Evolutionary conservation across 2,113 vertebrate species (phyloP).

Genomic region (Okapia johnstoni): DNA sequence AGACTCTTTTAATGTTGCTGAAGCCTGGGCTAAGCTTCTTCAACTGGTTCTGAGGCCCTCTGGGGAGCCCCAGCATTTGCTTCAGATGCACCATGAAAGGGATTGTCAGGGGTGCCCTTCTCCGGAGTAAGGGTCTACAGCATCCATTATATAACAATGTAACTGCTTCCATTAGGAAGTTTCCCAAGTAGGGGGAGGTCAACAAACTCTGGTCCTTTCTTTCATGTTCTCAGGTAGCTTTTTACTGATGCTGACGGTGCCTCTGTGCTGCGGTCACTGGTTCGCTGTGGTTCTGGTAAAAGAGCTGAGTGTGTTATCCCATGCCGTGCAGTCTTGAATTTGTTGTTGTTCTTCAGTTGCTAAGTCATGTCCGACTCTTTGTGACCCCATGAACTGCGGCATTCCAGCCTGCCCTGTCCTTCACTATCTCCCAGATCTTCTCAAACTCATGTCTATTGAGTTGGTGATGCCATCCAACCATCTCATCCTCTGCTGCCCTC

Average conservation of each 20-base stretch:
- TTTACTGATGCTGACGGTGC: rapidly evolving
- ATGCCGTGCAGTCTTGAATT: not conserved
- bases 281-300: not conserved
- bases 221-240: not conserved
- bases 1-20: not conserved
- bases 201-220: not conserved
- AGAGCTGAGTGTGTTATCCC: not conserved
- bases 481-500: not conserved
- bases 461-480: not conserved
- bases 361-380: not conserved
- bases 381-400: not conserved
- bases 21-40: not conserved
- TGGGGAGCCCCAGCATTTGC: too few species aligned
- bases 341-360: not conserved
- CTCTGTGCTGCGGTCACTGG: not conserved
- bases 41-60: not conserved
- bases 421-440: not conserved
- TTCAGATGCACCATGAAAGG: not conserved
- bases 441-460: not conserved
- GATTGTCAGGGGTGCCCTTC: rapidly evolving
- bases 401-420: not conserved
- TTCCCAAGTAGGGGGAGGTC: rapidly evolving
- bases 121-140: not conserved
- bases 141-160: not conserved
- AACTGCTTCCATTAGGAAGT: not conserved